A percentile compares a stretch with the other conserved stretches of the same genome.
phyloP scores from a whole-genome alignment of 2,113 vertebrate species.

The Bombycilla garrulus region DNA sequence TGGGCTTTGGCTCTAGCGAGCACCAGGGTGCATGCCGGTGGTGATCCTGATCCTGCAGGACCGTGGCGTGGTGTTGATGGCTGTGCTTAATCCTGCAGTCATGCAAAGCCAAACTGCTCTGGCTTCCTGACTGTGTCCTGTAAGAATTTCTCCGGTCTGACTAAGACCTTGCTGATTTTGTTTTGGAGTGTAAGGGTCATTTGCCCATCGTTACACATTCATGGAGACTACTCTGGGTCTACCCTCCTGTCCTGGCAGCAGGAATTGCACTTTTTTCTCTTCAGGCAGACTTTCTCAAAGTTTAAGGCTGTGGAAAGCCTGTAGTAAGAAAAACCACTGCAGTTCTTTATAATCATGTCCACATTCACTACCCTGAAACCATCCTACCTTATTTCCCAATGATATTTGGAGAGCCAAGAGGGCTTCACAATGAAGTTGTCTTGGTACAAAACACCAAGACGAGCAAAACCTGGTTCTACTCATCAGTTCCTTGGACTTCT shows the following conservation, averaged over 20 bases:
- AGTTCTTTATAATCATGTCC: rapidly evolving
- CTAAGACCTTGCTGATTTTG: background rate
- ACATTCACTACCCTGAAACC: background rate
- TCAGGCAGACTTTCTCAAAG: background rate
- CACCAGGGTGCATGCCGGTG: background rate
- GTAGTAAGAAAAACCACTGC: background rate
- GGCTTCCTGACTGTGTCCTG: background rate
- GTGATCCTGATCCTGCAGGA: background rate
- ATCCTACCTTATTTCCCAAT: background rate
- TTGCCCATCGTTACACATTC: background rate
- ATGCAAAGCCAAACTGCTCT: background rate
- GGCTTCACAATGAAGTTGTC: background rate
- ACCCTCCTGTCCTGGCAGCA: background rate
- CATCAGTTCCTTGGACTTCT: background rate
- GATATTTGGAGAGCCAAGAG: background rate
- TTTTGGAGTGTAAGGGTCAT: background rate
- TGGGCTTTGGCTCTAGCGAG: background rate
- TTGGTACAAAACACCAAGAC: background rate
- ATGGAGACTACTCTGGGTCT: background rate
- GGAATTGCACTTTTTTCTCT: background rate
- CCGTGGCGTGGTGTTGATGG: background rate
- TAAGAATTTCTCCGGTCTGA: background rate
- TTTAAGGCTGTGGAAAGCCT: background rate
- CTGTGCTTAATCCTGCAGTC: background rate
- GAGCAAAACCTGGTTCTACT: background rate